Evolutionary conservation across 1,140 invertebrate species (phyloP).

Genomic region (Formica selysi): DNA sequence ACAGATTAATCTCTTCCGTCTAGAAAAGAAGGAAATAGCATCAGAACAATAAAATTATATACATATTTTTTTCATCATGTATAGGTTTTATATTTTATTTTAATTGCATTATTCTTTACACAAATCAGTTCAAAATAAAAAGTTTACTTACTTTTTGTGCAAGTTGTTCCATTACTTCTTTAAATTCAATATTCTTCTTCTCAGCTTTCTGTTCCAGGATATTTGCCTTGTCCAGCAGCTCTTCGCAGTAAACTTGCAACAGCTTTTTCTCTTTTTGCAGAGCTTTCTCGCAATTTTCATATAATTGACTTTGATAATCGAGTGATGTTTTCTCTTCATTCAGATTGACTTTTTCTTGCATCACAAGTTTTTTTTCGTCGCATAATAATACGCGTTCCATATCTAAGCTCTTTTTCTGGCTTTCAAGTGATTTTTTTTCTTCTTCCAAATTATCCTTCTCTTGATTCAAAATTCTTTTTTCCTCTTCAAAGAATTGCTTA

Average conservation of each 20-base stretch:
- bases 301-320: conserved; percentile 76
- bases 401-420: conserved; percentile 55
- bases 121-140: neutral
- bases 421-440: conserved; percentile 55
- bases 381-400: conserved; percentile 41
- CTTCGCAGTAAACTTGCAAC: conserved; percentile 10
- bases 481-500: neutral
- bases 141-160: conserved; percentile 12
- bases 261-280: conserved; percentile 52
- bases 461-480: conserved; percentile 46
- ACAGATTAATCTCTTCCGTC: conserved; percentile 33
- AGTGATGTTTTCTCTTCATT: conserved; percentile 77
- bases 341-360: conserved; percentile 69
- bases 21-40: neutral
- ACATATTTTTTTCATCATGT: neutral
- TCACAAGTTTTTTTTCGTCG: conserved; percentile 57
- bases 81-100: neutral
- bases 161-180: neutral
- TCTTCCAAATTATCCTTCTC: conserved; percentile 29
- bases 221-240: conserved; percentile 6
- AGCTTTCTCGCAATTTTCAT: conserved; percentile 68
- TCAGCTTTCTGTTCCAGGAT: conserved; percentile 5
- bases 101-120: neutral
- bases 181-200: neutral
- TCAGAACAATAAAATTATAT: neutral